These are phyloP conservation scores for Mesoligia furuncula DNA, from an alignment of 2,888 invertebrate species.

Conservation along the genomic window DNA sequence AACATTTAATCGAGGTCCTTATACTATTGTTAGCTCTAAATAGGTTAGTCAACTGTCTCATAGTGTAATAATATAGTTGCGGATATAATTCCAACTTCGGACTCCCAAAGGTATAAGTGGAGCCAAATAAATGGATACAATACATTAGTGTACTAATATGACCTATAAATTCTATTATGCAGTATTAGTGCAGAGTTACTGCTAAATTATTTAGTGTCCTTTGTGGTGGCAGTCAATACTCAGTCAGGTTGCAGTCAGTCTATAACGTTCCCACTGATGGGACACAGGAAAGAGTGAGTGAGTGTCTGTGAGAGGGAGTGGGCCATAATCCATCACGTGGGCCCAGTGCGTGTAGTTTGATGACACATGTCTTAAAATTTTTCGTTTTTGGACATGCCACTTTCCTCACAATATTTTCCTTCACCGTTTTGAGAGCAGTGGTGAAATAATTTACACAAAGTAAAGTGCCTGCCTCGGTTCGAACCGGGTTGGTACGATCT, in stretches of 20 bases:
- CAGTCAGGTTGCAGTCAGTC: neutral
- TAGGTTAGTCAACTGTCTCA: constrained; percentile 27
- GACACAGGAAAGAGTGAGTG: too few species aligned
- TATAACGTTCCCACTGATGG: too few species aligned
- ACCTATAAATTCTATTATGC: constrained; percentile 61
- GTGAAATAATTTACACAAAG: neutral
- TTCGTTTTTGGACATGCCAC: neutral
- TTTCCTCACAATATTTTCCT: neutral
- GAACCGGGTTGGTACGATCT: too few species aligned
- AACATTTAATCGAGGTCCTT: constrained; percentile 13
- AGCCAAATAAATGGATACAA: constrained; percentile 58
- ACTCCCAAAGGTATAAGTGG: constrained; percentile 58
- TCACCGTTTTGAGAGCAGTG: neutral
- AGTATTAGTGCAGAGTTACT: constrained; percentile 42
- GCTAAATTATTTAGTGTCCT: constrained; percentile 11
- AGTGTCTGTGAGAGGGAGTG: neutral
- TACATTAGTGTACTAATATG: constrained; percentile 51
- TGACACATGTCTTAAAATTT: neutral
- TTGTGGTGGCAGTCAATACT: too few species aligned
- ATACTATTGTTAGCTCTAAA: neutral
- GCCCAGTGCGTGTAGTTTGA: too few species aligned
- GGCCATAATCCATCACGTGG: neutral
- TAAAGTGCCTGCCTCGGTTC: neutral
- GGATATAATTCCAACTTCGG: constrained; percentile 59
- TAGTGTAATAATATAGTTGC: constrained; percentile 36